phyloP scores from a whole-genome alignment of 2,888 invertebrate genomes.

The Phortica magna region DNA sequence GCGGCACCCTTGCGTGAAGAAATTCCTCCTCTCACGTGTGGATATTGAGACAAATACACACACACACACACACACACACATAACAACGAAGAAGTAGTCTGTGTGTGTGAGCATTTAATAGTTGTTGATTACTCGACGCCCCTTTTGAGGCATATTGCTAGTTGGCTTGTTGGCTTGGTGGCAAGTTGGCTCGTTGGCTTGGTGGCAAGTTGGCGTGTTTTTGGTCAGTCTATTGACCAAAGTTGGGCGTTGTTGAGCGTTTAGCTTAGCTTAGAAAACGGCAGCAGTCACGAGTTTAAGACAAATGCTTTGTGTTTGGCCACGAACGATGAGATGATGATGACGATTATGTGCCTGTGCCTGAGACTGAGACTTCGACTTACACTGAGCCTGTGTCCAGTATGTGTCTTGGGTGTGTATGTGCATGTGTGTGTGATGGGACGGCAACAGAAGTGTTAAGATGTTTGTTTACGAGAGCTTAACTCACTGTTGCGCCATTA shows the following conservation, averaged over 20 bases:
- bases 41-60: background rate
- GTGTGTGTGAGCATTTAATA: conserved; percentile 11
- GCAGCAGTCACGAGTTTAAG: conserved; percentile 15
- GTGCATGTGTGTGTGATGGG: background rate
- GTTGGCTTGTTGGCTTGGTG: background rate
- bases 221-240: conserved; percentile 24
- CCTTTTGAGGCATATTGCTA: background rate
- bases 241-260: background rate
- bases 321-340: conserved; percentile 17
- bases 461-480: conserved; percentile 51
- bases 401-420: background rate
- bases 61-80: background rate
- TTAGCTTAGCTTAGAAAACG: conserved; percentile 13
- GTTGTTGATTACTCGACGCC: conserved; percentile 2
- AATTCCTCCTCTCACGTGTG: background rate
- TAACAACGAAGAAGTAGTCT: background rate
- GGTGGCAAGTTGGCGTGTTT: conserved; percentile 9
- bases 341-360: conserved; percentile 11
- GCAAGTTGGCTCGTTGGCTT: background rate
- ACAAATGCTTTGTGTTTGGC: conserved; percentile 7
- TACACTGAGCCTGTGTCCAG: too few relatives aligned
- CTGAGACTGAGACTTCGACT: background rate
- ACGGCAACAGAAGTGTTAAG: conserved; percentile 49
- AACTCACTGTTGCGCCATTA: conserved; percentile 40
- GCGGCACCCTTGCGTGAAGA: background rate